phyloP scores from a whole-genome alignment of 2,888 invertebrate species.

The Myopa testacea region DNA sequence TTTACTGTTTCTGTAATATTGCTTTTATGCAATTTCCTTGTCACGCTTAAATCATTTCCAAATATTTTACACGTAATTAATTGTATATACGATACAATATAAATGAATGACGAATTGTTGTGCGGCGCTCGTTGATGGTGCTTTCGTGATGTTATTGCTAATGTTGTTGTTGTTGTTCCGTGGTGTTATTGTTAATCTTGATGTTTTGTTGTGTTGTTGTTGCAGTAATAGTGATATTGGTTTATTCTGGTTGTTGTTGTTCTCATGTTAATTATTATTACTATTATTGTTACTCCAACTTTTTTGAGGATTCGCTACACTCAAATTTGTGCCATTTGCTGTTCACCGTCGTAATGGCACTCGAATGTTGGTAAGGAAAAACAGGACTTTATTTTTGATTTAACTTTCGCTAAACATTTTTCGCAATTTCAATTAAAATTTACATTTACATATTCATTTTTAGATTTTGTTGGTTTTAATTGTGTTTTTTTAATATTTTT shows the following conservation, averaged over 20 bases:
- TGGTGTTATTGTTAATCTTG: neutral
- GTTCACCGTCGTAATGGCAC: no score
- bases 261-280: no score
- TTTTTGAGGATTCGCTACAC: neutral
- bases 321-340: conserved; percentile 14
- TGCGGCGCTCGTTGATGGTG: neutral
- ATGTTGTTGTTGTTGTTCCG: conserved; percentile 13
- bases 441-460: conserved; percentile 1
- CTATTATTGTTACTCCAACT: no score
- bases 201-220: conserved; percentile 41
- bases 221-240: conserved; percentile 38
- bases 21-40: conserved; percentile 14
- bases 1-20: conserved; percentile 1
- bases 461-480: neutral
- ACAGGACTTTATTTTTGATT: neutral
- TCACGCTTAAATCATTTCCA: conserved; percentile 28
- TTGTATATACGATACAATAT: neutral
- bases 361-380: no score
- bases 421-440: neutral
- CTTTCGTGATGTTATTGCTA: conserved; percentile 4
- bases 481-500: neutral
- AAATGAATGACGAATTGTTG: conserved; percentile 19
- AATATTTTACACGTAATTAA: conserved; percentile 26
- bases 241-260: neutral
- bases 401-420: neutral